phyloP scores from a whole-genome alignment of 2,888 invertebrate species.

The Cataglyphis livida region DNA sequence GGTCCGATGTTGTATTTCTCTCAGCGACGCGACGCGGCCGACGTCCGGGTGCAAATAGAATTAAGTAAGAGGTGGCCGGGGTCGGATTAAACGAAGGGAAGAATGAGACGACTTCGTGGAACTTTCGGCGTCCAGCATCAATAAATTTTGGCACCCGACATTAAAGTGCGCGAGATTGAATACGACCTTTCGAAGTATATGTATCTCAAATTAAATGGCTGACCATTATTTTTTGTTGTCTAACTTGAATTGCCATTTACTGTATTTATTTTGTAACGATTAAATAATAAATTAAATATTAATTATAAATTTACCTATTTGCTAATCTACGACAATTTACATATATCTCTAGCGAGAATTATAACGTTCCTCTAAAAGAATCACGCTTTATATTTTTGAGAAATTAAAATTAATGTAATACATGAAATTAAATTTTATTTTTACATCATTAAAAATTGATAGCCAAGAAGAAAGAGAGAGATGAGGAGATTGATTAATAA shows the following conservation, averaged over 20 bases:
- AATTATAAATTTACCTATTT: background rate
- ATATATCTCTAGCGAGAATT: background rate
- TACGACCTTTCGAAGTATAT: background rate
- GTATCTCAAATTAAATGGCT: background rate
- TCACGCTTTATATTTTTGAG: background rate
- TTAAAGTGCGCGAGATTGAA: background rate
- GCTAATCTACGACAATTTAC: background rate
- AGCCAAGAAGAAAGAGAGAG: background rate
- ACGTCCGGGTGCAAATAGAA: slow-evolving; percentile 57
- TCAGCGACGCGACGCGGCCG: slow-evolving; percentile 23
- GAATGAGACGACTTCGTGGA: slow-evolving; percentile 2
- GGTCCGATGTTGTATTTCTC: slow-evolving; percentile 61
- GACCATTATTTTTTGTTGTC: background rate
- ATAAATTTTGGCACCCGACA: slow-evolving; percentile 7
- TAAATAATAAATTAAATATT: background rate
- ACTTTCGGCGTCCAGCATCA: background rate
- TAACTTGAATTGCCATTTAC: background rate
- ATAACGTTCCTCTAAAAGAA: background rate
- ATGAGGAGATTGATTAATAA: background rate
- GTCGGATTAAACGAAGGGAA: slow-evolving; percentile 40
- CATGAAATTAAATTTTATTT: background rate
- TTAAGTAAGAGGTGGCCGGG: slow-evolving; percentile 51
- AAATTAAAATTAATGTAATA: background rate
- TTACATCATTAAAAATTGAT: background rate
- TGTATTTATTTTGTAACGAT: background rate